Percentiles rank a stretch among this genome's conserved stretches.
Conservation (phyloP, 2,113 vertebrate species). For the Notothenia rossii region DNA sequence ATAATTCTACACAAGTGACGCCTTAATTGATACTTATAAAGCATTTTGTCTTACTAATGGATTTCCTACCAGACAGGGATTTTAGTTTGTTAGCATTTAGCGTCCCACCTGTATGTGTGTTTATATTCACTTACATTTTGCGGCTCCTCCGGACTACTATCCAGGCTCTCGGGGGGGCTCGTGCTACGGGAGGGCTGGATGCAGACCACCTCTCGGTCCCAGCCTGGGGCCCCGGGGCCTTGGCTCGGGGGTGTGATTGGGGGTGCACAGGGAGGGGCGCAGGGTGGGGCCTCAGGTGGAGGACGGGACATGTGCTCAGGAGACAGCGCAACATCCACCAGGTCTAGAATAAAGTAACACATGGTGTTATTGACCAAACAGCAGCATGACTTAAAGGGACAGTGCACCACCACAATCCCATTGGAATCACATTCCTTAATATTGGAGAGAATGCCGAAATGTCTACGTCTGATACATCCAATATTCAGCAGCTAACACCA, state of each 20-base stretch:
- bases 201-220: constrained; percentile 92
- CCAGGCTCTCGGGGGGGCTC: constrained; percentile 91
- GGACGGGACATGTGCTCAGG: constrained; percentile 90
- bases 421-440: no score
- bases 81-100: not conserved
- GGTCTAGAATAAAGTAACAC: constrained; percentile 79
- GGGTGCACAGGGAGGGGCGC: constrained; percentile 72
- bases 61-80: not conserved
- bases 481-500: no score
- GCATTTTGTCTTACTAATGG: not conserved
- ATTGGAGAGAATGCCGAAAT: no score
- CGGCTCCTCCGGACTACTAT: constrained; percentile 88
- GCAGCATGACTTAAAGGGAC: no score
- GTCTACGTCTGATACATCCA: no score
- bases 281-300: constrained; percentile 85
- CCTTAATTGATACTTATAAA: not conserved
- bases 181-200: constrained; percentile 95
- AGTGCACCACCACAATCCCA: no score
- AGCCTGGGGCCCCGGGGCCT: constrained; percentile 59
- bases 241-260: constrained; percentile 60
- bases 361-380: not conserved
- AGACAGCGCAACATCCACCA: constrained; percentile 88
- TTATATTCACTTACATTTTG: constrained; percentile 49
- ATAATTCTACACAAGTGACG: not conserved
- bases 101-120: not conserved